Conservation (phyloP, 2,888 invertebrate genomes). For the Bembecia ichneumoniformis region DNA sequence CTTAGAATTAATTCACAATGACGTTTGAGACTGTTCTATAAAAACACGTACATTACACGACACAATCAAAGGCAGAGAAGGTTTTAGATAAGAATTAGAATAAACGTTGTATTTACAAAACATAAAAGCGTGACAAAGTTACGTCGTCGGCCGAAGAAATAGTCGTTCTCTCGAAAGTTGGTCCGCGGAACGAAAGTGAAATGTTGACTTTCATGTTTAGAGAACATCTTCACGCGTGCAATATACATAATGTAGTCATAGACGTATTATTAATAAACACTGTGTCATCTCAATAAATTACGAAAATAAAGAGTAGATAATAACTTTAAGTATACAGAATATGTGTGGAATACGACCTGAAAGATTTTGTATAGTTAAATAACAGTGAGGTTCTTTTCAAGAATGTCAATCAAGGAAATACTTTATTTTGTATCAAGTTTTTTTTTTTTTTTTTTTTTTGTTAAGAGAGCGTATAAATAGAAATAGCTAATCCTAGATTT, state of each 20-base stretch:
- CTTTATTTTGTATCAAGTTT: too few relatives aligned
- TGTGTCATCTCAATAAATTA: constrained; percentile 33
- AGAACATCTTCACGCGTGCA: constrained; percentile 30
- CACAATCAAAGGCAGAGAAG: constrained; percentile 12
- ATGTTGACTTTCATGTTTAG: constrained; percentile 33
- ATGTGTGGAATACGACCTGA: too few relatives aligned
- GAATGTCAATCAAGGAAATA: too few relatives aligned
- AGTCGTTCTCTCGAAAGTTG: constrained; percentile 42
- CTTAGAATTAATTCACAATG: neutral
- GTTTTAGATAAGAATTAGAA: constrained; percentile 6
- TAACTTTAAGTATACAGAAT: too few relatives aligned
- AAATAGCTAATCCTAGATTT: too few relatives aligned
- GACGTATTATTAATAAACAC: constrained; percentile 10
- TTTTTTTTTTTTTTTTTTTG: too few relatives aligned
- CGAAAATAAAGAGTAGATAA: neutral
- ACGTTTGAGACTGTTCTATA: neutral
- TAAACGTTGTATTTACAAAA: constrained; percentile 37
- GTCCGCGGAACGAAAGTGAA: constrained; percentile 56
- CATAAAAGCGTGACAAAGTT: constrained; percentile 31
- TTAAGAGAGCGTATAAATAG: too few relatives aligned
- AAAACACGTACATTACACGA: neutral
- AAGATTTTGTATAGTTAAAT: too few relatives aligned
- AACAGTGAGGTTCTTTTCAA: too few relatives aligned
- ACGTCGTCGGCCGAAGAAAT: constrained; percentile 14
- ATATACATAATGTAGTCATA: constrained; percentile 6